Evolutionary conservation across 2,113 vertebrate species (phyloP).

Genomic region (Propithecus coquereli): DNA sequence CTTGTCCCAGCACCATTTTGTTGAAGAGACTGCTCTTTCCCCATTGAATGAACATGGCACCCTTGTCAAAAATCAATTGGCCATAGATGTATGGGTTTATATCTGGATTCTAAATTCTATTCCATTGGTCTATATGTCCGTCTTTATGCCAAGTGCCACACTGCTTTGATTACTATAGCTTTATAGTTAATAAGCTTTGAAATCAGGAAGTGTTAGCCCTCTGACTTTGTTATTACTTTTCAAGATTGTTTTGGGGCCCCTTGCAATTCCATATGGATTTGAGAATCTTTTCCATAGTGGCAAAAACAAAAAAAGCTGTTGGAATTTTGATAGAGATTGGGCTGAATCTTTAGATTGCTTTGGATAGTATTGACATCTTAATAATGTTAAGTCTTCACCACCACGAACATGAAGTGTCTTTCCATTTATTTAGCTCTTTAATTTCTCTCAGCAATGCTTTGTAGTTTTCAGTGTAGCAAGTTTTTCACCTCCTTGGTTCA

Average conservation of each 20-base stretch:
- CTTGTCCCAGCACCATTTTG: neutral
- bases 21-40: too few relatives aligned
- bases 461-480: neutral
- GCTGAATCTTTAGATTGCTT: neutral
- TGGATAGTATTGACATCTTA: neutral
- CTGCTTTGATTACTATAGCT: neutral
- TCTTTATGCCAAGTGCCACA: neutral
- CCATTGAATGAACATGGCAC: neutral
- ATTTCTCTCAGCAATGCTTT: conserved; percentile 7
- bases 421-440: neutral
- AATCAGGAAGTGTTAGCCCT: neutral
- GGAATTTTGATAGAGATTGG: neutral
- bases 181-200: neutral
- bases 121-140: neutral
- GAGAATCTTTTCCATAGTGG: neutral
- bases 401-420: neutral
- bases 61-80: neutral
- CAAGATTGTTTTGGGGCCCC: neutral
- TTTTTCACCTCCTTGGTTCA: neutral
- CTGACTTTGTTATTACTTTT: neutral
- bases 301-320: neutral
- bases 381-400: neutral
- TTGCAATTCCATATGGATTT: neutral
- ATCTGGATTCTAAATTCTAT: neutral
- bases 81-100: neutral